Base-by-base conservation (phyloP, 2,113 vertebrate genomes). In the Spilogale gracilis region DNA sequence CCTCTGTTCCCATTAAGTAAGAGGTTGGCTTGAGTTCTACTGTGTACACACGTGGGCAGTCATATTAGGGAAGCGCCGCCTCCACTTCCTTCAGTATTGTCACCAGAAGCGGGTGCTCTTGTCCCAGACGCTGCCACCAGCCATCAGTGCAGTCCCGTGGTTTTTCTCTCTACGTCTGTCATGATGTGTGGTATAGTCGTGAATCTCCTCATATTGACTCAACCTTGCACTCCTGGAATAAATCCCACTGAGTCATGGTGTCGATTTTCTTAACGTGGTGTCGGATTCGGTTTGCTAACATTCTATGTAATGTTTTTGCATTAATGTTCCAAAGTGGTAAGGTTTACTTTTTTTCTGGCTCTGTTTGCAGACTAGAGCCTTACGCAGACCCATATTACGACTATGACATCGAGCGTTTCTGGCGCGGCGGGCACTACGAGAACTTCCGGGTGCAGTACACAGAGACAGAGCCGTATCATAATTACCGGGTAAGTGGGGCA, bases 371-470 rank as follows among this genome's bases (percentile, higher is more conserved):
- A 94, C 98, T 98, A 71, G 99, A 99, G 94, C 99, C 99, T 1
- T 99, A 99, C 52, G 98, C 99, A 25, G 99, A 99, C 92, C 99
- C 99, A 2, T 99, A 99, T 95, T 99, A 99, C 71, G 99, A 99
- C 98, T 99, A 99, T 73, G 99, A 99, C 94, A 99, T 99, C 98
- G 99, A 99, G 94, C 99, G 99, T 17, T 99, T 99, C 63, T 99
- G 99, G 99, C 99, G 99, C 86, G 99, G 99, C 10, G 99, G 99
- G 73, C 99, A 99, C 96, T 99, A 99, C 80, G 99, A 99, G 98
- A 99, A 99, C 98, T 99, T 99, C 99, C 98, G 99, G 98, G 99
- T 99, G 67, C 99, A 99, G 98, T 99, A 99, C 96, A 99, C 99
- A 45, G 99, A 99, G 94, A 98, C 99, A 7, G 99, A 99, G 69